Evolutionary conservation across 2,113 vertebrate species (phyloP).

Genomic region (Archilochus colubris): DNA sequence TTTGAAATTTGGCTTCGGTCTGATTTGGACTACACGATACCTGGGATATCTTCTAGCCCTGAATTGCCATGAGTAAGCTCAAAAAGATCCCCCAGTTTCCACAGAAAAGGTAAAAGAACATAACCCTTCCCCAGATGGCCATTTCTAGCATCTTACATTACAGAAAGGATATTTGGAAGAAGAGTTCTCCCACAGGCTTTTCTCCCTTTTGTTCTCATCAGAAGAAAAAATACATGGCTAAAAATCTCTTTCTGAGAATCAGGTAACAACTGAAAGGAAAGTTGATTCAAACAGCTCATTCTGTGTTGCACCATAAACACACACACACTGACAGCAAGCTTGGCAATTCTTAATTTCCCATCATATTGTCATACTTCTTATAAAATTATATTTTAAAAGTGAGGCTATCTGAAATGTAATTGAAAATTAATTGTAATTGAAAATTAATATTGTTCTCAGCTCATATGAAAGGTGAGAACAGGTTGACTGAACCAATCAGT

Average conservation of each 20-base stretch:
- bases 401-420: not conserved
- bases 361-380: not conserved
- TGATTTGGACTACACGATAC: not conserved
- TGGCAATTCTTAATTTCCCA: not conserved
- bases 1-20: not conserved
- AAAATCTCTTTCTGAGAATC: not conserved
- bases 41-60: not conserved
- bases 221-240: not conserved
- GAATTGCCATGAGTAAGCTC: not conserved
- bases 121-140: not conserved
- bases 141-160: not conserved
- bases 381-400: not conserved
- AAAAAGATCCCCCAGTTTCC: not conserved
- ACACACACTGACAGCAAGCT: not conserved
- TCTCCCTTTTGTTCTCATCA: not conserved
- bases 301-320: not conserved
- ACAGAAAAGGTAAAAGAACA: not conserved
- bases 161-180: not conserved
- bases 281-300: not conserved
- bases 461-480: not conserved
- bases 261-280: not conserved
- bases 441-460: not conserved
- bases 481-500: not conserved
- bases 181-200: not conserved
- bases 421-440: constrained; percentile 8